Evolutionary conservation across 2,888 invertebrate genomes (phyloP).

Genomic region (Hirudinaria manillensis): DNA sequence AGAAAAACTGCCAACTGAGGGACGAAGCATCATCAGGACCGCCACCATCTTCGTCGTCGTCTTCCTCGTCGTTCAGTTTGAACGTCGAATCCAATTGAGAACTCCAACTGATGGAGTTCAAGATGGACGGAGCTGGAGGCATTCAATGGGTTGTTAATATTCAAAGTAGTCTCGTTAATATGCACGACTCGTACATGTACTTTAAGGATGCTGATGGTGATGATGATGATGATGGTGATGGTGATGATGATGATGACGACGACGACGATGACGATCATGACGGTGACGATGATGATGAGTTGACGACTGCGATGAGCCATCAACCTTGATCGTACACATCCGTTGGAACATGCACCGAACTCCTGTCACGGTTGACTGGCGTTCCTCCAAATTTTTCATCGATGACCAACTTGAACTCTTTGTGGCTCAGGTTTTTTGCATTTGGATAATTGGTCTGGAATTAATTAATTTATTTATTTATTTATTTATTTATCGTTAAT

Average conservation of each 20-base stretch:
- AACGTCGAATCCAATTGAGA: constrained; percentile 76
- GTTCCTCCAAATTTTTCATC: not conserved
- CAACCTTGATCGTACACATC: constrained; percentile 70
- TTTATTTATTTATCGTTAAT: no score
- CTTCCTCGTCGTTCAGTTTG: constrained; percentile 73
- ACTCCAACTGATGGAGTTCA: constrained; percentile 87
- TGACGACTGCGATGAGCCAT: not conserved
- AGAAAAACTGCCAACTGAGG: constrained; percentile 93
- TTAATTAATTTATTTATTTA: not conserved
- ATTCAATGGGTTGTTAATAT: not conserved
- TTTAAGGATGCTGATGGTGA: constrained; percentile 18
- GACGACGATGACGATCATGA: constrained; percentile 23
- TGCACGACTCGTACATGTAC: not conserved
- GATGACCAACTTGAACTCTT: not conserved
- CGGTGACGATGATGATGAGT: not conserved
- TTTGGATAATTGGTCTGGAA: constrained; percentile 4
- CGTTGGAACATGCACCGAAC: constrained; percentile 83
- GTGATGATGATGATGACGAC: constrained; percentile 29
- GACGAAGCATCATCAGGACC: no score
- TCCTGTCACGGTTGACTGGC: constrained; percentile 63
- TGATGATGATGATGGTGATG: constrained; percentile 27
- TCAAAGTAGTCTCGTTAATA: not conserved
- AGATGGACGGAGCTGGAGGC: constrained; percentile 61
- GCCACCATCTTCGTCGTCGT: no score
- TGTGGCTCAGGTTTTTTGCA: constrained; percentile 13